Percentiles rank a stretch among this genome's conserved stretches.
Conservation (phyloP, 2,888 invertebrate genomes). For the Ctenicera cuprea region DNA sequence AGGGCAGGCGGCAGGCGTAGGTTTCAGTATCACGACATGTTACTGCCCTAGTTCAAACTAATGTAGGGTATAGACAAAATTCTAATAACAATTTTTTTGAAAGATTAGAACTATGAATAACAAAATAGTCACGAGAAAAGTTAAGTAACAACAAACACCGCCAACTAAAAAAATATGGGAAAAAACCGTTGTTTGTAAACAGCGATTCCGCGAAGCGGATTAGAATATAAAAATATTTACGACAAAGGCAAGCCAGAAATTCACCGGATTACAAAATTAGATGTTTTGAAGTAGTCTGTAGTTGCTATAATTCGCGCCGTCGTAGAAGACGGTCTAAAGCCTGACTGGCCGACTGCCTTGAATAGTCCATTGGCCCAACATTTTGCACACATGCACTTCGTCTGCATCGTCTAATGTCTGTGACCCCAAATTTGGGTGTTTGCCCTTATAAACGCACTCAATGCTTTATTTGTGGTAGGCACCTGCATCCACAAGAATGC, state of each 20-base stretch:
- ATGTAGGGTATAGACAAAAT: too few species aligned
- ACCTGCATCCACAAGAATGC: constrained; percentile 41
- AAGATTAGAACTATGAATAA: too few species aligned
- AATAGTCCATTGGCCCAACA: constrained; percentile 71
- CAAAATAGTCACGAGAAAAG: background rate
- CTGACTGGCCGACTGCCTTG: constrained; percentile 70
- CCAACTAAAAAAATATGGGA: background rate
- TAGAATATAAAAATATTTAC: constrained; percentile 39
- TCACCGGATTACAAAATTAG: constrained; percentile 49
- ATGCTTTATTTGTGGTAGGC: constrained; percentile 46
- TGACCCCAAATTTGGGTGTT: constrained; percentile 71
- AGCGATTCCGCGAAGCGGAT: constrained; percentile 32
- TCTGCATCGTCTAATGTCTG: constrained; percentile 71
- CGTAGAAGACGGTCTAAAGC: constrained; percentile 55
- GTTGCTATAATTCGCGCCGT: constrained; percentile 48
- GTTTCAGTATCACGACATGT: too few species aligned
- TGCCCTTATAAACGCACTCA: constrained; percentile 57
- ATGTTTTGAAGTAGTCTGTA: constrained; percentile 41
- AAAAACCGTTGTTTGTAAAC: constrained; percentile 36
- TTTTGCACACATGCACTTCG: constrained; percentile 70
- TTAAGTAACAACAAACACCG: background rate
- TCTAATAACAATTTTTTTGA: too few species aligned
- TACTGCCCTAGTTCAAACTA: too few species aligned
- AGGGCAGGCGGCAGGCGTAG: too few species aligned
- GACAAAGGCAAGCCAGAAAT: constrained; percentile 34